A percentile compares a stretch with the other conserved stretches of the same genome.
These are phyloP conservation scores for Drosophila santomea DNA, from an alignment of 1,140 invertebrate genomes.

Conservation along the genomic window DNA sequence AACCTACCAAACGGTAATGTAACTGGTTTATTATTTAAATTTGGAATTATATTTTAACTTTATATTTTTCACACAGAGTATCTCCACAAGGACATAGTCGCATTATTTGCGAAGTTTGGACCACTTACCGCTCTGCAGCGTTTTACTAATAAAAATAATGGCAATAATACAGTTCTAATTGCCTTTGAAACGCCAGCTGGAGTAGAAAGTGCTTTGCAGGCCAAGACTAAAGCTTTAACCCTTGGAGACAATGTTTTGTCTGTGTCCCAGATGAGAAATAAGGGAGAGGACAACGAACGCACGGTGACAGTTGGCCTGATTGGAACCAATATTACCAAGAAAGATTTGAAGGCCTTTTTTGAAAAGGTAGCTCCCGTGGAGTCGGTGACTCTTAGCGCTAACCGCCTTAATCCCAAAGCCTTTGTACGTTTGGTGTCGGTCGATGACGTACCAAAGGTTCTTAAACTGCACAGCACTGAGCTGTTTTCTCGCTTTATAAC, in stretches of 20 bases:
- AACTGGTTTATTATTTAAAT: not conserved
- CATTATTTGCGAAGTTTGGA: slow-evolving; percentile 65
- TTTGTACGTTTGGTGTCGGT: slow-evolving; percentile 46
- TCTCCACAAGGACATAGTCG: slow-evolving; percentile 53
- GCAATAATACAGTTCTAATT: slow-evolving; percentile 22
- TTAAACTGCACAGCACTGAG: slow-evolving; percentile 57
- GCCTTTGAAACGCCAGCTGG: slow-evolving; percentile 49
- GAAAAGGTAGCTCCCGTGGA: slow-evolving; percentile 55
- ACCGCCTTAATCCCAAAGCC: slow-evolving; percentile 27
- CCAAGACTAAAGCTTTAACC: slow-evolving; percentile 49
- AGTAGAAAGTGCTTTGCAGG: slow-evolving; percentile 52
- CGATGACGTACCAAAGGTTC: slow-evolving; percentile 19
- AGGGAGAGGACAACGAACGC: slow-evolving; percentile 4
- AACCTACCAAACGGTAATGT: slow-evolving; percentile 59
- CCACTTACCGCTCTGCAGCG: slow-evolving; percentile 36
- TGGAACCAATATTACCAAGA: slow-evolving; percentile 31
- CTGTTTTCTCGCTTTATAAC: slow-evolving; percentile 58
- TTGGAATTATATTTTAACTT: too few species aligned
- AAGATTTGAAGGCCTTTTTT: slow-evolving; percentile 47
- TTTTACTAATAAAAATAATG: slow-evolving; percentile 13
- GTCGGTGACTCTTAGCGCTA: slow-evolving; percentile 18
- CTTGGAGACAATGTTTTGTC: slow-evolving; percentile 25
- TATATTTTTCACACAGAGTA: slow-evolving; percentile 28
- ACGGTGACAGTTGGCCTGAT: slow-evolving; percentile 53
- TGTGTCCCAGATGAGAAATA: slow-evolving; percentile 12